Percentiles rank a stretch among this genome's conserved stretches.
Conservation (phyloP, 2,113 vertebrate species). For the Paracanthobrama guichenoti region DNA sequence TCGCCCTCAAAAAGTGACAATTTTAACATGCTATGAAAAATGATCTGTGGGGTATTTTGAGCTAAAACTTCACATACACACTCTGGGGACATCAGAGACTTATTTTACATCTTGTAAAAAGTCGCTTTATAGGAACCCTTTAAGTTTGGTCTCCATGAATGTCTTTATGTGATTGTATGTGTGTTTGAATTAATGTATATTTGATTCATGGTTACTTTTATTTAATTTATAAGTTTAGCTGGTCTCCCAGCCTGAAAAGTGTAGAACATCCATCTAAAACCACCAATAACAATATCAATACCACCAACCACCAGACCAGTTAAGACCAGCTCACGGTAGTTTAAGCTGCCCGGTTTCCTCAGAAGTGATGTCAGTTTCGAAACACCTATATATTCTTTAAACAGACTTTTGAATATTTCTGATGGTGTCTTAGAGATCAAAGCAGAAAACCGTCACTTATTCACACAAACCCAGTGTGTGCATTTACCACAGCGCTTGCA, state of each 20-base stretch:
- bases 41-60: too few species aligned
- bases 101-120: too few species aligned
- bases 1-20: too few species aligned
- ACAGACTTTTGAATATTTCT: background rate
- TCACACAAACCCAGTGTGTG: background rate
- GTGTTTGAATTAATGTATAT: too few species aligned
- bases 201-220: too few species aligned
- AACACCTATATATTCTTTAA: background rate
- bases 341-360: background rate
- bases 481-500: background rate
- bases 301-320: background rate
- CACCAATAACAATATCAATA: too few species aligned
- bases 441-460: background rate
- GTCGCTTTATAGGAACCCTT: background rate
- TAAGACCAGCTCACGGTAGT: background rate
- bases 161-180: too few species aligned
- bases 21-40: too few species aligned
- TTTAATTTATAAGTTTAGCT: background rate
- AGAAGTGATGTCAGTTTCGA: background rate
- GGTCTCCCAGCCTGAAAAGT: background rate
- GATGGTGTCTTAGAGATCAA: background rate
- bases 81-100: too few species aligned
- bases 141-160: background rate
- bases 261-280: background rate
- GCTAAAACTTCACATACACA: too few species aligned